Evolutionary conservation across 1,140 invertebrate genomes (phyloP).

Genomic region (Drosophila obscura): DNA sequence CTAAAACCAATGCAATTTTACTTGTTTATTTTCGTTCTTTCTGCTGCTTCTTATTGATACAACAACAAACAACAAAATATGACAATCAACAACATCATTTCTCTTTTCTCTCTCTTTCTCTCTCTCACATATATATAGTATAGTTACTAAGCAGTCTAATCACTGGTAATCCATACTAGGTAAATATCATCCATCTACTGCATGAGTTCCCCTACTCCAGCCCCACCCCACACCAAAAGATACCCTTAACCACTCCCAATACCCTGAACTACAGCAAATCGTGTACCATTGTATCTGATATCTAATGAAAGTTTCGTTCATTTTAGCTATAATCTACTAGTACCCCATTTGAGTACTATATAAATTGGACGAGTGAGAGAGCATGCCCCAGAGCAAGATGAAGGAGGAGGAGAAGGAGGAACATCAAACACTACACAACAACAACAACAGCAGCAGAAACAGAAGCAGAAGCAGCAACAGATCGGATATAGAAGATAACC

Average conservation of each 20-base stretch:
- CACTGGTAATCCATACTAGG: slow-evolving; percentile 72
- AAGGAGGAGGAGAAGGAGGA: slow-evolving; percentile 10
- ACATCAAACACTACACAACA: slow-evolving; percentile 8
- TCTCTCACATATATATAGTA: slow-evolving; percentile 53
- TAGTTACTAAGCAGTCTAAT: slow-evolving; percentile 75
- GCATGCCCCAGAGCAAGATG: slow-evolving; percentile 9
- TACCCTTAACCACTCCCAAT: too few species aligned
- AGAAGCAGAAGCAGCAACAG: not conserved
- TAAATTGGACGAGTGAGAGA: slow-evolving; percentile 59
- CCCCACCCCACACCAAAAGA: too few species aligned
- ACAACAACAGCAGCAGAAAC: slow-evolving; percentile 1
- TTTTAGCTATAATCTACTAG: slow-evolving; percentile 78
- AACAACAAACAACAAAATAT: slow-evolving; percentile 18
- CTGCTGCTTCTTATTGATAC: slow-evolving; percentile 42
- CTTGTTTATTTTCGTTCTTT: slow-evolving; percentile 42
- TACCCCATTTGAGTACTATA: slow-evolving; percentile 70
- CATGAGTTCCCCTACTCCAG: too few species aligned
- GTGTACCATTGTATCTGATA: too few species aligned
- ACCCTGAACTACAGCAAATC: too few species aligned
- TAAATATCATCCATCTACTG: slow-evolving; percentile 57
- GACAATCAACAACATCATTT: not conserved
- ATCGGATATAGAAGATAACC: slow-evolving; percentile 39
- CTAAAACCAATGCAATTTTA: slow-evolving; percentile 27
- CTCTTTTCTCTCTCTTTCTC: not conserved
- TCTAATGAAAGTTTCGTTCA: slow-evolving; percentile 19